A percentile compares a stretch with the other conserved stretches of the same genome.
These are phyloP conservation scores for Lepidochrysops patricia DNA, from an alignment of 2,888 invertebrate species.

Conservation along the genomic window DNA sequence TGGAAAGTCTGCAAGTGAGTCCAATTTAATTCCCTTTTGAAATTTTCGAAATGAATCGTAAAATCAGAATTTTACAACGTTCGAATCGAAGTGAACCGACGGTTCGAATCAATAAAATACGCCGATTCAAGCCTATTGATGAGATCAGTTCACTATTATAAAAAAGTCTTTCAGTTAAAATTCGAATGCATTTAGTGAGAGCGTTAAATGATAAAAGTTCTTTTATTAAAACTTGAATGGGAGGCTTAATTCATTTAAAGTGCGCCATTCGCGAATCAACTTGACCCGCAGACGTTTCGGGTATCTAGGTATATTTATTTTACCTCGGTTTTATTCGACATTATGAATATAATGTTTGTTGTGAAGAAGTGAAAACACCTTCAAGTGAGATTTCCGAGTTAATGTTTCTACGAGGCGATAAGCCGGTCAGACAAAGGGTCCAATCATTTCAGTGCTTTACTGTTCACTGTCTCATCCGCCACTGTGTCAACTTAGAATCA, in stretches of 20 bases:
- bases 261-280: background rate
- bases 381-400: too few species aligned
- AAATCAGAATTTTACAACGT: background rate
- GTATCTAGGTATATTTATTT: background rate
- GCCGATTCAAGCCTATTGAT: background rate
- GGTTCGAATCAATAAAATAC: background rate
- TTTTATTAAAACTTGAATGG: conserved; percentile 10
- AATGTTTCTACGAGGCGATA: too few species aligned
- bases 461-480: too few species aligned
- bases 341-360: too few species aligned
- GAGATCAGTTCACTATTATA: background rate
- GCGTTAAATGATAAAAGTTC: conserved; percentile 2
- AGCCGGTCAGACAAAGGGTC: too few species aligned
- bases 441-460: too few species aligned
- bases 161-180: conserved; percentile 4
- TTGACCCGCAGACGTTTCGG: background rate
- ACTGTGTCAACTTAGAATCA: too few species aligned
- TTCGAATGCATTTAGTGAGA: background rate
- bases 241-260: background rate
- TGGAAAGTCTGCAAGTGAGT: background rate
- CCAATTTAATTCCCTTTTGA: background rate
- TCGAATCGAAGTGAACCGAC: background rate
- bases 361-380: too few species aligned
- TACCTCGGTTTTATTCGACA: background rate
- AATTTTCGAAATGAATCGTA: background rate